Percentiles rank a stretch among this genome's conserved stretches.
Evolutionary conservation across 92 coral and sea anemone species (phyloP).

Genomic region (Palythoa grandiflora): DNA sequence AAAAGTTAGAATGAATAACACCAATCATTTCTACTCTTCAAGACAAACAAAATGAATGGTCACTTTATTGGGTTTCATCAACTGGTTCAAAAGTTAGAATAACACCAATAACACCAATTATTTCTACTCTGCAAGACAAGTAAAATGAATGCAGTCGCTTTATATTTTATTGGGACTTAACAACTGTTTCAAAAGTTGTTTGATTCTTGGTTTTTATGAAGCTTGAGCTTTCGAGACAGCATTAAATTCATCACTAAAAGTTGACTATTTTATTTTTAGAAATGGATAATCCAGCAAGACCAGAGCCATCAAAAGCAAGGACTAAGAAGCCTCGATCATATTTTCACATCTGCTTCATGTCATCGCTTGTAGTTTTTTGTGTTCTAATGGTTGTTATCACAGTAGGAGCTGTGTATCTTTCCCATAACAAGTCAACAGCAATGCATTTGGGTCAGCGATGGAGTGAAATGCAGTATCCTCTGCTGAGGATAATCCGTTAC

Average conservation of each 20-base stretch:
- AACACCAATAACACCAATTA: too few relatives aligned
- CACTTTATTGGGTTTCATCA: too few relatives aligned
- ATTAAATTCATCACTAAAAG: neutral
- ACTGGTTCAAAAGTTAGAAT: too few relatives aligned
- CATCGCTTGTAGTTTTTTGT: conserved; percentile 13
- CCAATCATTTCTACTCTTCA: too few relatives aligned
- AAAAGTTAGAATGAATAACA: too few relatives aligned
- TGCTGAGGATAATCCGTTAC: conserved; percentile 60
- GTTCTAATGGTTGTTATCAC: neutral
- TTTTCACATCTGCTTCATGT: conserved; percentile 25
- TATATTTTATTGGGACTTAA: too few relatives aligned
- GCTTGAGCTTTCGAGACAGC: too few relatives aligned
- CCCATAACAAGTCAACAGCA: conserved; percentile 49
- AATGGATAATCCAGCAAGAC: neutral
- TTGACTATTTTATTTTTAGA: neutral
- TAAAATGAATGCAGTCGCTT: too few relatives aligned
- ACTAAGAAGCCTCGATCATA: neutral
- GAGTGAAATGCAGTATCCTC: conserved; percentile 79
- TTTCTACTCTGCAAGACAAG: too few relatives aligned
- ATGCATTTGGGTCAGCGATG: conserved; percentile 66
- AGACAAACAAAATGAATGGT: too few relatives aligned
- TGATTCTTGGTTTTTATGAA: too few relatives aligned
- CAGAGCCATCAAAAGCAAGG: neutral
- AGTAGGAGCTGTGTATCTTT: conserved; percentile 25
- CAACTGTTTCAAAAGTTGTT: too few relatives aligned